phyloP scores from a whole-genome alignment of 2,888 invertebrate species.

The Sympetrum striolatum region DNA sequence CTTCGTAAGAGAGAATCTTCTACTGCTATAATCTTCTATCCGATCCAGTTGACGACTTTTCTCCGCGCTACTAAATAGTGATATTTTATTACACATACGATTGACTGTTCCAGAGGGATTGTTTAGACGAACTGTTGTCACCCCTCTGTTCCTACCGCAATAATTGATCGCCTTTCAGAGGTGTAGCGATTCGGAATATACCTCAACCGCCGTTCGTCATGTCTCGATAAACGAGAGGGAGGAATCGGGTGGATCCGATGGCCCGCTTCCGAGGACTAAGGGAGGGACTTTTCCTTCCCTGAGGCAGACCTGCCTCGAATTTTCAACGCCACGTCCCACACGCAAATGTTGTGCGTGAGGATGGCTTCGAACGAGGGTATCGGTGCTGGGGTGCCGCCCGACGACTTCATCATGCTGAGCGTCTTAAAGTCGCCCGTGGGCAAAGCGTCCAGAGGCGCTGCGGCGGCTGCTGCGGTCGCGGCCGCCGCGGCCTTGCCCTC shows the following conservation, averaged over 20 bases:
- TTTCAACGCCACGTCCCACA: constrained; percentile 12
- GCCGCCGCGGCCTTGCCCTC: constrained; percentile 30
- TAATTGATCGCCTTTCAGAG: not conserved
- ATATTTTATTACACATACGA: not conserved
- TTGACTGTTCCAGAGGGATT: not conserved
- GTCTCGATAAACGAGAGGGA: not conserved
- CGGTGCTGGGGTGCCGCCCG: constrained; percentile 53
- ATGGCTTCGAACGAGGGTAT: constrained; percentile 32
- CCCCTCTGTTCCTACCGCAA: not conserved
- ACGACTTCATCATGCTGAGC: constrained; percentile 67
- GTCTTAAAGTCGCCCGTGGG: constrained; percentile 66
- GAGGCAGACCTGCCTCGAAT: not conserved
- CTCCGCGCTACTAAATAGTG: not conserved
- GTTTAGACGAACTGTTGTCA: not conserved
- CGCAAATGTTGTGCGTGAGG: constrained; percentile 44
- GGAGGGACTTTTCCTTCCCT: not conserved
- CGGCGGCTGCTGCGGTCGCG: constrained; percentile 21
- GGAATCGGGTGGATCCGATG: not conserved
- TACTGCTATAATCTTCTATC: not conserved
- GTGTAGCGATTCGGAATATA: not conserved
- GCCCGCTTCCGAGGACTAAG: not conserved
- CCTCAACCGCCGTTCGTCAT: not conserved
- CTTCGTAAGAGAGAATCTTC: not conserved
- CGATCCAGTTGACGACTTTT: not conserved
- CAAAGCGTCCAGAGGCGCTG: not conserved